A percentile compares a stretch with the other conserved stretches of the same genome.
Evolutionary conservation across 2,888 invertebrate genomes (phyloP).

Genomic region (Chesias legatella): DNA sequence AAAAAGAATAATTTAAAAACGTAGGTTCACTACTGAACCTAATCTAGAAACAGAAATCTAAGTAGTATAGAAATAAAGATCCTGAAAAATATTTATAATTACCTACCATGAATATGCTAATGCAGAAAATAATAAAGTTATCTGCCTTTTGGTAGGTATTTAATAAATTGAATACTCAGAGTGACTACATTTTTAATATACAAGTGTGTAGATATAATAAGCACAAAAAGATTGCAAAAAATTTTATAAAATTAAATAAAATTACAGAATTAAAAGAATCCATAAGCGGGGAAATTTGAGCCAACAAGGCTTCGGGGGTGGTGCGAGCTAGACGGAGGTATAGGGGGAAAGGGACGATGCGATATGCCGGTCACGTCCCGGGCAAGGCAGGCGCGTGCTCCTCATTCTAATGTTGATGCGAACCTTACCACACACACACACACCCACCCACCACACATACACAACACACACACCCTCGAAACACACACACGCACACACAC

Average conservation of each 20-base stretch:
- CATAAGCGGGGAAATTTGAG: conserved; percentile 74
- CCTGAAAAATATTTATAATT: too few species aligned
- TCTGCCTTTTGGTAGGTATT: conserved; percentile 12
- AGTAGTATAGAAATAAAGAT: too few species aligned
- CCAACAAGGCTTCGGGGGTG: conserved; percentile 75
- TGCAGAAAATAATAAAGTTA: conserved; percentile 20
- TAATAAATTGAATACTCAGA: conserved; percentile 22
- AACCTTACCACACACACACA: conserved; percentile 67
- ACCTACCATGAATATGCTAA: conserved; percentile 25
- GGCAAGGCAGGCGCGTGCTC: conserved; percentile 76
- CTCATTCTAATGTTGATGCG: conserved; percentile 72
- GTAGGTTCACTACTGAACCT: too few species aligned
- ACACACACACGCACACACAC: conserved; percentile 62
- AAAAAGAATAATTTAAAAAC: too few species aligned
- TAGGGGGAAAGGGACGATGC: conserved; percentile 74
- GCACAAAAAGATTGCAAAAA: conserved; percentile 34
- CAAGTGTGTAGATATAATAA: conserved; percentile 26
- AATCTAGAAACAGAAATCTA: too few species aligned
- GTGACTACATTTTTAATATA: conserved; percentile 22
- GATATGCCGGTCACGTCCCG: conserved; percentile 78
- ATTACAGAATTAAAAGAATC: conserved; percentile 72
- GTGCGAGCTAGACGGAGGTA: conserved; percentile 64
- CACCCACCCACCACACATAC: too few species aligned
- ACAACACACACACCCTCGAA: too few species aligned
- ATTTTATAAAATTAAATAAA: conserved; percentile 59